Evolutionary conservation across 2,113 vertebrate genomes (phyloP), one percentile per base, ranked within the genome.

Genomic region (Anseranas semipalmata): DNA sequence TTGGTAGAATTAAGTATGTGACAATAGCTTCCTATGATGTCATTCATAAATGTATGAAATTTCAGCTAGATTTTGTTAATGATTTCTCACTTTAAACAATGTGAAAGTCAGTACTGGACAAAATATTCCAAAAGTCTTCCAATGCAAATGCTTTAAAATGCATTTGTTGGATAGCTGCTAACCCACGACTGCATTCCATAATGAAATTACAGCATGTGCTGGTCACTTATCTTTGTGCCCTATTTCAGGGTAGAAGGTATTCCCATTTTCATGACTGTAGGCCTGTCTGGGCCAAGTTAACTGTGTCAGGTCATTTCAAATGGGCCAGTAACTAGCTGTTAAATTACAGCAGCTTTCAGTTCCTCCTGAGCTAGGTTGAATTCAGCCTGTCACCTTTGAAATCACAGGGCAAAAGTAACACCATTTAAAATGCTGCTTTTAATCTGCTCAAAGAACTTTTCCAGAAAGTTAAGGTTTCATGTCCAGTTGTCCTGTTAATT

Each of bases 61-160:
- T 71, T 80, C 24, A 48, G 7, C 33, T 70, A 62, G 56, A 62
- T 53, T 76, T 73, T 18, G 16, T 81, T 86, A 70, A 19, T 50
- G 15, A 66, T 62, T 73, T 84, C 48, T 91, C 37, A n/a, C 19
- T 90, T 77, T 58, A 17, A 74, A 89, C 81, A 94, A 83, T 46
- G 6, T 48, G 20, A 82, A 87, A 68, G 58, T 46, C 0, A 0
- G 10, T 59, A 59, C 9, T 60, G 28, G 58, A 59, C 43, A 43
- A 41, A 80, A 71, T 87, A 71, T 25, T 68, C 22, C 19, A 79
- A 45, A 75, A 90, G 32, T 67, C 2, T 15, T 67, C 62, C 25
- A 68, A 43, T 41, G 50, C 32, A 88, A 66, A 68, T 3, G 5
- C 6, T 74, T 86, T 66, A 66, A 74, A 93, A 67, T 67, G 24